Evolutionary conservation across 2,888 invertebrate species (phyloP).

Genomic region (Clepsis dumicolana): DNA sequence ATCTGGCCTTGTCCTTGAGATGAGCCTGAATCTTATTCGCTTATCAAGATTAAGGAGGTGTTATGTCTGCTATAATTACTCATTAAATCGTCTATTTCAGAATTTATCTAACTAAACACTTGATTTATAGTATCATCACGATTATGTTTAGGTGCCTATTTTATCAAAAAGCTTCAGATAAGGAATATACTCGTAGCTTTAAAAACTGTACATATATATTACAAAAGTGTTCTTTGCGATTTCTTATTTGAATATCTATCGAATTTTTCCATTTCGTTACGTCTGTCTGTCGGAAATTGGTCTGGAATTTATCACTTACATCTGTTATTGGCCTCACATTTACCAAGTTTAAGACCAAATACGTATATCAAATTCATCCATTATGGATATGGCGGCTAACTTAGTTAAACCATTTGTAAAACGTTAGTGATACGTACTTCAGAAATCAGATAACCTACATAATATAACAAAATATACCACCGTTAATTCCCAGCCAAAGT

Average conservation of each 20-base stretch:
- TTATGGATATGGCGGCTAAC: conserved; percentile 3
- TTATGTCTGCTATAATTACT: conserved; percentile 15
- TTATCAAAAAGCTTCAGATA: background rate
- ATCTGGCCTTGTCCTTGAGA: conserved; percentile 73
- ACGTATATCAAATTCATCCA: conserved; percentile 2
- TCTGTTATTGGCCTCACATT: conserved; percentile 35
- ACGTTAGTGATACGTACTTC: background rate
- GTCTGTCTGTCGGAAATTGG: conserved; percentile 26
- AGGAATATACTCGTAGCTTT: background rate
- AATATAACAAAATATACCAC: background rate
- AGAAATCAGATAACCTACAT: background rate
- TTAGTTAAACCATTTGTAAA: too few relatives aligned
- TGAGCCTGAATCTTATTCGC: conserved; percentile 65
- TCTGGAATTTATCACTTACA: conserved; percentile 48
- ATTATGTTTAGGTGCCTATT: background rate
- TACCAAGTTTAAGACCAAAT: conserved; percentile 12
- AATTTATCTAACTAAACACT: background rate
- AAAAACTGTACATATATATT: background rate
- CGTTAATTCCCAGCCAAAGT: background rate
- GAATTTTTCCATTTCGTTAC: conserved; percentile 46
- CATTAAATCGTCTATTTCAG: conserved; percentile 8
- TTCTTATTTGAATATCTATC: conserved; percentile 52
- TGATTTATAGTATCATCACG: background rate
- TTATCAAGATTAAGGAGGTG: conserved; percentile 76
- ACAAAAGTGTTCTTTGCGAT: background rate